Percentiles rank a stretch among this genome's conserved stretches.
Conservation (phyloP, 30 jellyfish, hydroid and myxozoan genomes). For the Hydractinia echinata region DNA sequence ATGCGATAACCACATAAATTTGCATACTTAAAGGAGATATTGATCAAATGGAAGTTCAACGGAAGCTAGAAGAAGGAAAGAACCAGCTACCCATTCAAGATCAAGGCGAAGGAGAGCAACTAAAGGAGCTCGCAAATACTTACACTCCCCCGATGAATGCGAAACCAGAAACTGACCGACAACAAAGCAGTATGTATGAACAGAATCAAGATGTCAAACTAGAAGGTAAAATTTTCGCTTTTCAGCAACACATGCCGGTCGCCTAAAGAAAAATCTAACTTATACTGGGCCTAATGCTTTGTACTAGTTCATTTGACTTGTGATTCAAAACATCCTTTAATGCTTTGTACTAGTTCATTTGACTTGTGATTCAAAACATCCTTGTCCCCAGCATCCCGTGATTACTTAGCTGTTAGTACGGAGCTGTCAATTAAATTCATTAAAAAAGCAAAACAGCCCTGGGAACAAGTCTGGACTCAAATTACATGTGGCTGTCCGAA, state of each 20-base stretch:
- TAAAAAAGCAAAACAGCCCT: no score
- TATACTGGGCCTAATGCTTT: no score
- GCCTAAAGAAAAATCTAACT: no score
- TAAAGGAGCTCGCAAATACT: not conserved
- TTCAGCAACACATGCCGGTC: not conserved
- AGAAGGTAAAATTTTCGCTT: conserved; percentile 5
- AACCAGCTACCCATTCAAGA: conserved; percentile 2
- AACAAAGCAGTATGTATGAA: not conserved
- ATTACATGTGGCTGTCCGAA: no score
- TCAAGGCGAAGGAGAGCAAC: not conserved
- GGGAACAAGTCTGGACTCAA: no score
- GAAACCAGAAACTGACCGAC: not conserved
- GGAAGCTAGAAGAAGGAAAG: not conserved
- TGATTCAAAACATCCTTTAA: no score
- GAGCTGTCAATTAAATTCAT: no score
- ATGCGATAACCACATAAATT: not conserved
- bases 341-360: no score
- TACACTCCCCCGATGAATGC: not conserved
- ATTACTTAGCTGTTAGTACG: no score
- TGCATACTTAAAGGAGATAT: not conserved
- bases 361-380: no score
- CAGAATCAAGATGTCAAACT: conserved; percentile 17
- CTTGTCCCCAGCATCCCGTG: no score
- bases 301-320: no score
- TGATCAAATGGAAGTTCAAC: not conserved